phyloP scores from a whole-genome alignment of 2,113 vertebrate species.

The Columba livia region DNA sequence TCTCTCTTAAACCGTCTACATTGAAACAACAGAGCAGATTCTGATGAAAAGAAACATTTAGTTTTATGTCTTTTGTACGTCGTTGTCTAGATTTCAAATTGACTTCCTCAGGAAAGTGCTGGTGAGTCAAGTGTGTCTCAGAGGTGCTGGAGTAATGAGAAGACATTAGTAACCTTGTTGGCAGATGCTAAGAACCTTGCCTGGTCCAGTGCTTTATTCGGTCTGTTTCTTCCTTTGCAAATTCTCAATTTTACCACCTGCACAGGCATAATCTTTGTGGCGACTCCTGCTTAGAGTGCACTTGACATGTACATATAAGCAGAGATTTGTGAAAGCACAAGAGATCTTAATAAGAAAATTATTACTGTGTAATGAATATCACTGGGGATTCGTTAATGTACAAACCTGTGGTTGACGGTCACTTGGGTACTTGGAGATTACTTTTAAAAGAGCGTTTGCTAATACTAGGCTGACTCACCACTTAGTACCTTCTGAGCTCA shows the following conservation, averaged over 20 bases:
- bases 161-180: not conserved
- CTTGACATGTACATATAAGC: not conserved
- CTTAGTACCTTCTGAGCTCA: not conserved
- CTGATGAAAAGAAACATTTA: not conserved
- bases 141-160: not conserved
- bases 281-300: not conserved
- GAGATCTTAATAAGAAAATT: not conserved
- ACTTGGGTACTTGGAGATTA: not conserved
- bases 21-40: not conserved
- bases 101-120: not conserved
- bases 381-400: not conserved
- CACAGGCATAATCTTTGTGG: accelerated
- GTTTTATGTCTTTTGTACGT: not conserved
- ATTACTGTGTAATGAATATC: not conserved
- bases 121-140: not conserved
- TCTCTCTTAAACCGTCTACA: not conserved
- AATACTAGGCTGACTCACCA: not conserved
- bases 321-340: not conserved
- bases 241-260: not conserved
- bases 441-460: not conserved
- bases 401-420: not conserved
- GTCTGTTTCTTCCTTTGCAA: not conserved
- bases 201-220: not conserved
- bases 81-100: not conserved
- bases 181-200: not conserved